A percentile compares a stretch with the other conserved stretches of the same genome.
Evolutionary conservation across 2,113 vertebrate species (phyloP).

Genomic region (Coracopsis vasa): DNA sequence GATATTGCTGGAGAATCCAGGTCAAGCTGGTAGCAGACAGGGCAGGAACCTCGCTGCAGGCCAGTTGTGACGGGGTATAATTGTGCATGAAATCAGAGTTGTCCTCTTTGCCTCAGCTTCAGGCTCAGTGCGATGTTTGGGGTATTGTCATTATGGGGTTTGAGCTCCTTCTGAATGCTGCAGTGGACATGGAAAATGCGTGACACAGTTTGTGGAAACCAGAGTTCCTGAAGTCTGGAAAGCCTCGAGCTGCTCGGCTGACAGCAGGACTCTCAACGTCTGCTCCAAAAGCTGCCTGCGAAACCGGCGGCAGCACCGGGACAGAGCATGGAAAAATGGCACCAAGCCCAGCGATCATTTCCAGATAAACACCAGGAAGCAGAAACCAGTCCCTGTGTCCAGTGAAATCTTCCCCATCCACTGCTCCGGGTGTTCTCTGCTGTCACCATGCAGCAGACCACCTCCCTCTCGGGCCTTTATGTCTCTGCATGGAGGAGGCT

Average conservation of each 20-base stretch:
- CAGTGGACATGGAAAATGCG: rapidly evolving
- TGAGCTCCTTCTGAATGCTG: not conserved
- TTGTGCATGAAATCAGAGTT: not conserved
- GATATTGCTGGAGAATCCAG: not conserved
- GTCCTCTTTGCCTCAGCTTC: rapidly evolving
- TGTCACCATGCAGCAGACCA: not conserved
- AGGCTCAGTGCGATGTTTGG: not conserved
- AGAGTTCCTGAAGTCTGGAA: rapidly evolving
- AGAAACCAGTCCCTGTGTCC: not conserved
- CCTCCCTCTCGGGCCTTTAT: not conserved
- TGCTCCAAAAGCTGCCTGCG: not conserved
- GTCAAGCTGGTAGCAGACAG: not conserved
- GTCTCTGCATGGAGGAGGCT: not conserved
- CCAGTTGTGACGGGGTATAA: not conserved
- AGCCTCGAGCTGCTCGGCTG: not conserved
- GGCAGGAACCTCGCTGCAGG: not conserved
- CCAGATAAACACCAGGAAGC: not conserved
- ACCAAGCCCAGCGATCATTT: not conserved
- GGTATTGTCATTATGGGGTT: not conserved
- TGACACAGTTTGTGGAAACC: not conserved
- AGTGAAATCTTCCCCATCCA: not conserved
- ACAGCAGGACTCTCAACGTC: not conserved
- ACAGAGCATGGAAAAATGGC: constrained; percentile 24
- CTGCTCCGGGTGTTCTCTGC: not conserved
- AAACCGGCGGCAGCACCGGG: not conserved